A percentile compares a stretch with the other conserved stretches of the same genome.
These are phyloP conservation scores for Adelosebastes latens DNA, from an alignment of 2,797 vertebrate species.

Conservation along the genomic window DNA sequence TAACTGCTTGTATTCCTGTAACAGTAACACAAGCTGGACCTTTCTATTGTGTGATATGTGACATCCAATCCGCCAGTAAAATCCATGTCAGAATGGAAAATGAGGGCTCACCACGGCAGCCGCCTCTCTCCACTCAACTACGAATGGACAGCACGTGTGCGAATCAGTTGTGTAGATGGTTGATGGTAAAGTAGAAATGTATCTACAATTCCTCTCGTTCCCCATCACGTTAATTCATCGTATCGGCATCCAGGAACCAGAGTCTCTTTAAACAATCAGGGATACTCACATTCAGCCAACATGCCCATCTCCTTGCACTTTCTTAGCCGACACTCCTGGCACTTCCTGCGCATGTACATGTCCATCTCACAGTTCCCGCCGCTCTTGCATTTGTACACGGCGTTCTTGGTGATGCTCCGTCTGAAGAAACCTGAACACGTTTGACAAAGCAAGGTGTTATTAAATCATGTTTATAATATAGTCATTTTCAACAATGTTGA, in stretches of 20 bases:
- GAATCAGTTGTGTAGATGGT: not conserved
- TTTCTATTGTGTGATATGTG: slow-evolving; percentile 39
- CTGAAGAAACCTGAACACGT: slow-evolving; percentile 92
- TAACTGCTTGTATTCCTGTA: slow-evolving; percentile 43
- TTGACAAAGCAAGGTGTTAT: not conserved
- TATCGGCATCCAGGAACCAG: not conserved
- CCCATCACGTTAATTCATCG: not conserved
- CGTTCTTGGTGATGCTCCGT: slow-evolving; percentile 98
- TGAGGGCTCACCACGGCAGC: slow-evolving; percentile 28
- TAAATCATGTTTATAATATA: no score
- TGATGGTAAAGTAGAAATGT: not conserved
- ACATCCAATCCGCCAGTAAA: slow-evolving; percentile 40
- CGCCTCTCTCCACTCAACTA: not conserved
- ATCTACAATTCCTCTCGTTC: not conserved
- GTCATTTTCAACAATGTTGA: no score
- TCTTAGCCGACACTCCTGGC: slow-evolving; percentile 95
- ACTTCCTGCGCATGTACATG: slow-evolving; percentile 99
- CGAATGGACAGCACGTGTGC: not conserved
- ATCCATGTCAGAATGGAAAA: slow-evolving; percentile 58
- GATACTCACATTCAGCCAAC: slow-evolving; percentile 98
- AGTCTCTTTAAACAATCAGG: not conserved
- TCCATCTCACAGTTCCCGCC: slow-evolving; percentile 99
- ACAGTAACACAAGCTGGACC: slow-evolving; percentile 38
- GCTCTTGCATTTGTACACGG: slow-evolving; percentile 97
- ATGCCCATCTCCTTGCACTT: slow-evolving; percentile 99